Evolutionary conservation across 2,113 vertebrate genomes (phyloP).

Genomic region (Miniopterus natalensis): DNA sequence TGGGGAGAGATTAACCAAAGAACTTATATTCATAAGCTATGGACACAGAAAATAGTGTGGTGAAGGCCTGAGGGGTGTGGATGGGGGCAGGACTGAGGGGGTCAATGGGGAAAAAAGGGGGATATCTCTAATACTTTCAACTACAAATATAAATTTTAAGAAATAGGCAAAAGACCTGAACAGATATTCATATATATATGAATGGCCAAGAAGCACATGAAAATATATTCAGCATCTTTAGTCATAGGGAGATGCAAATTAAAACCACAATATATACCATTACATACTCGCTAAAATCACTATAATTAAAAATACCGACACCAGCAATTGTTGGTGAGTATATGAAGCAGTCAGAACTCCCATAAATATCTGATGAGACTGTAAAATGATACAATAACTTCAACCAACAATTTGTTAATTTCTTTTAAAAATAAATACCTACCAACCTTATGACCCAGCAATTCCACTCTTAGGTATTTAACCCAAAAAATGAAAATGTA

Average conservation of each 20-base stretch:
- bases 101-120: too few species aligned
- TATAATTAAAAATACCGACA: not conserved
- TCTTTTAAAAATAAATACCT: conserved; percentile 33
- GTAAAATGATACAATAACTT: not conserved
- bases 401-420: not conserved
- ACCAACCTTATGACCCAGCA: not conserved
- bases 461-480: not conserved
- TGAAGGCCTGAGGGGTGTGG: too few species aligned
- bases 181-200: not conserved
- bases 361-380: not conserved
- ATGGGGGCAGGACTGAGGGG: too few species aligned
- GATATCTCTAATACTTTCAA: too few species aligned
- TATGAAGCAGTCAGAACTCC: not conserved
- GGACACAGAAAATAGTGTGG: too few species aligned
- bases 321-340: not conserved
- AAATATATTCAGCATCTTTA: not conserved
- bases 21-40: too few species aligned
- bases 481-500: not conserved
- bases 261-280: conserved; percentile 1
- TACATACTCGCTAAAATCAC: not conserved
- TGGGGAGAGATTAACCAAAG: too few species aligned
- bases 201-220: not conserved
- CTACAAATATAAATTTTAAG: too few species aligned
- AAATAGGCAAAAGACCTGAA: not conserved
- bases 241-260: not conserved